A percentile compares a stretch with the other conserved stretches of the same genome.
phyloP scores from a whole-genome alignment of 1,140 invertebrate species.

The Drosophila eugracilis region DNA sequence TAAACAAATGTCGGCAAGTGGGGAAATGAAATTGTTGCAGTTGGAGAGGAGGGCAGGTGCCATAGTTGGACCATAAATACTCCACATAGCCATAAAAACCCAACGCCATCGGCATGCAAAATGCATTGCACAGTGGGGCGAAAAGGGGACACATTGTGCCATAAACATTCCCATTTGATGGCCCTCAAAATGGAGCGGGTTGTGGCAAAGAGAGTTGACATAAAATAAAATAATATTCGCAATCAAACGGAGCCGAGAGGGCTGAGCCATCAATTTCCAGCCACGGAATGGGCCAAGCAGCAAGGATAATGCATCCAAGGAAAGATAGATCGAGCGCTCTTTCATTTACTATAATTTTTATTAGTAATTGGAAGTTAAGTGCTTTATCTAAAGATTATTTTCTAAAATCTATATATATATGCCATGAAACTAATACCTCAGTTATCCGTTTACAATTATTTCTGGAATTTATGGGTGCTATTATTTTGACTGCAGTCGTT shows the following conservation, averaged over 20 bases:
- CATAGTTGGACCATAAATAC: conserved; percentile 45
- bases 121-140: conserved; percentile 17
- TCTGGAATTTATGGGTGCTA: background rate
- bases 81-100: conserved; percentile 30
- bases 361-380: background rate
- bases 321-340: too few species aligned
- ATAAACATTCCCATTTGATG: conserved; percentile 53
- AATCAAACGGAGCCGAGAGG: conserved; percentile 24
- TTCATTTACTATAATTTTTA: background rate
- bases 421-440: background rate
- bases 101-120: conserved; percentile 38
- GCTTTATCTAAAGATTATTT: background rate
- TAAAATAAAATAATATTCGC: conserved; percentile 54
- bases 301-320: conserved; percentile 12
- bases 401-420: background rate
- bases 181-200: conserved; percentile 2
- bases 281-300: background rate
- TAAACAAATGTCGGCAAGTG: background rate
- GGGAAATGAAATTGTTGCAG: conserved; percentile 24
- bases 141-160: conserved; percentile 13
- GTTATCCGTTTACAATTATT: background rate
- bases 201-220: conserved; percentile 30
- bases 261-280: conserved; percentile 26
- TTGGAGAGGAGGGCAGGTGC: conserved; percentile 12
- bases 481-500: conserved; percentile 5